These are phyloP conservation scores for Plagodis pulveraria DNA, from an alignment of 2,888 invertebrate genomes.

Conservation along the genomic window DNA sequence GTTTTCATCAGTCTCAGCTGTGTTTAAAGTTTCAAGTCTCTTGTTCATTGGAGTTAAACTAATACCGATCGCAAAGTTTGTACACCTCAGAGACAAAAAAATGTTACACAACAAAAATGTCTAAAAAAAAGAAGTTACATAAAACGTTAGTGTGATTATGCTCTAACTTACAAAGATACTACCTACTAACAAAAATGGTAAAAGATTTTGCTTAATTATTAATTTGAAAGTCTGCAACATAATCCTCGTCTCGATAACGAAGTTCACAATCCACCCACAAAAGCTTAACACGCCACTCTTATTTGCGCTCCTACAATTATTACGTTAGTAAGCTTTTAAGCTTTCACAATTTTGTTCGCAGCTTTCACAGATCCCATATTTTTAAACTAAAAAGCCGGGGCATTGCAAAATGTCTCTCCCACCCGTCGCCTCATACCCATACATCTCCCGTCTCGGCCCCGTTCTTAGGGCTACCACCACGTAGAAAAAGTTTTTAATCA, in stretches of 20 bases:
- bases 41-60: too few species aligned
- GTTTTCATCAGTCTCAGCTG: too few species aligned
- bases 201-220: neutral
- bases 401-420: conserved; percentile 47
- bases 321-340: conserved; percentile 28
- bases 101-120: too few species aligned
- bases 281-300: conserved; percentile 14
- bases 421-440: conserved; percentile 28
- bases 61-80: too few species aligned
- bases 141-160: too few species aligned
- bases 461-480: conserved; percentile 9
- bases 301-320: conserved; percentile 20
- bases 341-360: conserved; percentile 27
- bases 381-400: conserved; percentile 27
- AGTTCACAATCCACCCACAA: conserved; percentile 1
- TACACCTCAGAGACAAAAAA: too few species aligned
- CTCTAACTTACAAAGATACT: too few species aligned
- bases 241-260: neutral
- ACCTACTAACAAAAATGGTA: neutral
- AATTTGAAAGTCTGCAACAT: conserved; percentile 4
- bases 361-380: conserved; percentile 31
- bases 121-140: too few species aligned
- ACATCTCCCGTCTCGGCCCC: conserved; percentile 4
- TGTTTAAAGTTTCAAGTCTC: too few species aligned
- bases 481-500: neutral